Evolutionary conservation across 2,888 invertebrate genomes (phyloP), one percentile per base, ranked within the genome.

Genomic region (Cheilosia grossa): DNA sequence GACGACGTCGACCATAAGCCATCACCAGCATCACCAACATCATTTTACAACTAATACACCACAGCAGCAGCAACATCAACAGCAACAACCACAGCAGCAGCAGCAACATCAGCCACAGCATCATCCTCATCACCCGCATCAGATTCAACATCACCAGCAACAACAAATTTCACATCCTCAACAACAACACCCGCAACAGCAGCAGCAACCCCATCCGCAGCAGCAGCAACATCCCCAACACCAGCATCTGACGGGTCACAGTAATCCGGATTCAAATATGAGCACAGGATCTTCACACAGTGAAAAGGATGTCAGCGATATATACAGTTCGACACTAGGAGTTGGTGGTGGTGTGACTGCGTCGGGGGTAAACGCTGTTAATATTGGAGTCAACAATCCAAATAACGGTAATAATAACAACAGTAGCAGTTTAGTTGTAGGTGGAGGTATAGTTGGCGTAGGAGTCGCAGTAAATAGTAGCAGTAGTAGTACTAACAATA

Each of bases 251-350:
- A 90, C 90, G 79, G 90, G 90, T 72, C 90, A 90, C 66, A 91
- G 91, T 88, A 97, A 95, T 95, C 97, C 97, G 94, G 98, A 98
- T 95, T 98, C 98, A 94, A 98, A 98, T 95, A 97, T 98, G 96
- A 98, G 98, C 95, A 97, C 97, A 94, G 97, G 97, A 95, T 98
- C 97, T 93, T 97, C 97, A 92, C 97, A 97, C 93, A 97, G 97
- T 94, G 97, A 98, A 94, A 98, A 97, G 94, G 97, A 98, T 91
- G 91, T 91, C 87, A 89, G 89, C 83, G 91, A 91, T 88, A 90
- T 91, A 51, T 85, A 85, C 58, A 81, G 67, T 77, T 67, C 85
- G 44, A 63, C 75, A 81, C 49, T 85, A 85, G 87, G 88, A 79
- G 86, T 78, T 70, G 88, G 81, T 80, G 82, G 83, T 85, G 89